Conservation (phyloP, 1,140 invertebrate species). For the Mercenaria mercenaria region DNA sequence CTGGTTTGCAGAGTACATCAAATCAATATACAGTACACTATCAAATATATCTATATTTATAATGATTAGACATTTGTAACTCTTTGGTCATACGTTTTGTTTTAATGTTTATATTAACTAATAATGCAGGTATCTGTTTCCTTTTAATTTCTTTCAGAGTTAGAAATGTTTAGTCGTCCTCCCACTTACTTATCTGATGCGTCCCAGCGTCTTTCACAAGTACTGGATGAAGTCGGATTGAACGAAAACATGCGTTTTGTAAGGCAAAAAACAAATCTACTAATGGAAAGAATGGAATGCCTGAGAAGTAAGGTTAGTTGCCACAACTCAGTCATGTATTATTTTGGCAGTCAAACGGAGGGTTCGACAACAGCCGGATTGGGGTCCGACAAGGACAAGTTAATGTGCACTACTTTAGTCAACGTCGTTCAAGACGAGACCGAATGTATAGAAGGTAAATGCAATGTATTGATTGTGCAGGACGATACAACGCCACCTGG, state of each 20-base stretch:
- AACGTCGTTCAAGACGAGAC: neutral
- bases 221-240: neutral
- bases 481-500: neutral
- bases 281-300: neutral
- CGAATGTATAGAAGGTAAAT: neutral
- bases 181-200: neutral
- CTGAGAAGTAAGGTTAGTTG: neutral
- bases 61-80: too few species aligned
- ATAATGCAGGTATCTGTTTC: too few species aligned
- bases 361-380: neutral
- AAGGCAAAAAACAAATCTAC: neutral
- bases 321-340: neutral
- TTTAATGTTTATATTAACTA: too few species aligned
- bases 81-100: too few species aligned
- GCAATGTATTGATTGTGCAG: neutral
- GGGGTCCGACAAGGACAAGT: neutral
- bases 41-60: too few species aligned
- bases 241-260: neutral
- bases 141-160: neutral
- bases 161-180: neutral
- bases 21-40: too few species aligned
- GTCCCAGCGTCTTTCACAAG: neutral
- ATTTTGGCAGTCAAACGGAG: slow-evolving; percentile 29
- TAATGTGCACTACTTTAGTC: neutral
- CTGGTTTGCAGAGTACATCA: too few species aligned